Evolutionary conservation across 2,113 vertebrate species (phyloP).

Genomic region (Abramis brama): DNA sequence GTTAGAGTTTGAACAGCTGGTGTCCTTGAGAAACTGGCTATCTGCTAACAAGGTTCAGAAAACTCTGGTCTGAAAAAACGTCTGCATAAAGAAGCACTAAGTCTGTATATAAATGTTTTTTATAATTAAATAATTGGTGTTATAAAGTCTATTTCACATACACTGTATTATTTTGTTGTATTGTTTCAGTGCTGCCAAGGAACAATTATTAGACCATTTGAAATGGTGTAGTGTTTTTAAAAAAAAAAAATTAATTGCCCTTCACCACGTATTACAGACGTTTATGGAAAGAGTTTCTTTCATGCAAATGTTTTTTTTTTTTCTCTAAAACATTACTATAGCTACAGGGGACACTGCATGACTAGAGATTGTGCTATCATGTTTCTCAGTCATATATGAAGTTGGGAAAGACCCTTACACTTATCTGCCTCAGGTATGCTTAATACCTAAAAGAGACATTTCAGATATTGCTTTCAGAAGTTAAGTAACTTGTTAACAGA

Average conservation of each 20-base stretch:
- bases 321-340: background rate
- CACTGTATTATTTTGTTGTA: too few species aligned
- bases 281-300: background rate
- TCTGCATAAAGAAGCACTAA: background rate
- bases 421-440: constrained; percentile 7
- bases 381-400: constrained; percentile 13
- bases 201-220: background rate
- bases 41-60: constrained; percentile 13
- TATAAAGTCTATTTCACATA: background rate
- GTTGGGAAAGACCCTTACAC: constrained; percentile 34
- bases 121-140: background rate
- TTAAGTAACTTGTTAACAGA: background rate
- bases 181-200: too few species aligned
- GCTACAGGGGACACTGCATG: background rate
- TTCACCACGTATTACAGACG: background rate
- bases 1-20: constrained; percentile 77
- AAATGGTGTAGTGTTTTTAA: background rate
- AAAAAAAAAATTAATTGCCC: background rate
- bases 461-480: background rate
- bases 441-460: constrained; percentile 1
- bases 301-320: background rate
- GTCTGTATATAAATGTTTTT: background rate
- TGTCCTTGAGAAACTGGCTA: background rate
- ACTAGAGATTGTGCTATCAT: background rate
- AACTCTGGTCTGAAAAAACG: background rate